phyloP scores from a whole-genome alignment of 2,888 invertebrate species.

The Macrosiphum euphorbiae region DNA sequence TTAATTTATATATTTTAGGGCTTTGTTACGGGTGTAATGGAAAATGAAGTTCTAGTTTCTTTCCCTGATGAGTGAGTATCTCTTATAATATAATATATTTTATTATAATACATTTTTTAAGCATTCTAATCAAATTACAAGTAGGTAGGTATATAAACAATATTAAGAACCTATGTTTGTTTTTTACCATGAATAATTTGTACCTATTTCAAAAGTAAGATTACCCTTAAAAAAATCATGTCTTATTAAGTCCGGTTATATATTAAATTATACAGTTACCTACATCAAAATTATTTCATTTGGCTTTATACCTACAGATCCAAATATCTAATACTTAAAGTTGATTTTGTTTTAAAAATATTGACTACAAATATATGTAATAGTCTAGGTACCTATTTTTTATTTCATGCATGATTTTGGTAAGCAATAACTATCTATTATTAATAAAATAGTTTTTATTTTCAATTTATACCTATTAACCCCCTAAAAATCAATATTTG shows the following conservation, averaged over 20 bases:
- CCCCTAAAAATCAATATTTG: no score
- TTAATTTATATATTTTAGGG: constrained; percentile 77
- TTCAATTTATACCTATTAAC: no score
- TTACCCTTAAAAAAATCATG: background rate
- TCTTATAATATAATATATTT: no score
- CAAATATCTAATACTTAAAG: no score
- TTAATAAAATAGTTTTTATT: no score
- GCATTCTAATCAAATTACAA: background rate
- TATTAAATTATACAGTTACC: background rate
- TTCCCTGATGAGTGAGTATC: constrained; percentile 96
- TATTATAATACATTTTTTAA: background rate
- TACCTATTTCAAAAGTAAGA: background rate
- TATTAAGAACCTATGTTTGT: background rate
- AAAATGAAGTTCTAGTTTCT: constrained; percentile 92
- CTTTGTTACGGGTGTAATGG: constrained; percentile 92
- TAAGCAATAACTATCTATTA: no score
- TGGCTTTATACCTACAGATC: no score
- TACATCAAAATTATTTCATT: background rate
- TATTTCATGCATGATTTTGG: no score
- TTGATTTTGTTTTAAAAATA: no score
- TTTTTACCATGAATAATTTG: background rate
- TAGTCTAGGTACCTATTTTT: no score
- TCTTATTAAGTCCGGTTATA: background rate
- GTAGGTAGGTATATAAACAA: no score
- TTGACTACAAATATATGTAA: no score